These are phyloP conservation scores for Trichonephila clavata DNA, from an alignment of 1,140 invertebrate species.

Conservation along the genomic window DNA sequence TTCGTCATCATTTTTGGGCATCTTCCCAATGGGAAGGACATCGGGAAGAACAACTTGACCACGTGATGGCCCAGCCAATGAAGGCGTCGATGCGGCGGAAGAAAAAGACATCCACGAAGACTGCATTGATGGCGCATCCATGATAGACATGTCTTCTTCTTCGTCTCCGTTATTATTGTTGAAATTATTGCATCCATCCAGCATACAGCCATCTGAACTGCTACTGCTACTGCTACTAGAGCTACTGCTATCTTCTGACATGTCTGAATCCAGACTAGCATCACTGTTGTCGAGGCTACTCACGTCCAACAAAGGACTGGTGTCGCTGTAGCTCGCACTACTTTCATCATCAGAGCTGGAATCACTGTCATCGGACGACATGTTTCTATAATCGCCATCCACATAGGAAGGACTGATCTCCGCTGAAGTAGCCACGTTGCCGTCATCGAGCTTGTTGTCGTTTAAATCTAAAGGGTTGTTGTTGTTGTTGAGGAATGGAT, in stretches of 20 bases:
- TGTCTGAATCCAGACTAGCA: slow-evolving; percentile 52
- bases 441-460: slow-evolving; percentile 73
- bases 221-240: slow-evolving; percentile 58
- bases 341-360: slow-evolving; percentile 69
- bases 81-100: slow-evolving; percentile 56
- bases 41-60: slow-evolving; percentile 62
- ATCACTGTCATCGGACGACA: slow-evolving; percentile 66
- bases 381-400: slow-evolving; percentile 71
- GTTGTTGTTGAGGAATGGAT: slow-evolving; percentile 69
- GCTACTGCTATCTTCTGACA: slow-evolving; percentile 54
- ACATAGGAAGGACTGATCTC: slow-evolving; percentile 36
- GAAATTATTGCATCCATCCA: slow-evolving; percentile 59
- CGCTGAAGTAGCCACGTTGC: slow-evolving; percentile 41
- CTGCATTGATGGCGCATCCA: slow-evolving; percentile 67
- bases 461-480: slow-evolving; percentile 68
- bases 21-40: slow-evolving; percentile 70
- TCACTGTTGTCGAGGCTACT: slow-evolving; percentile 67
- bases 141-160: slow-evolving; percentile 60
- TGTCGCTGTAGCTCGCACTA: slow-evolving; percentile 70
- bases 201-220: slow-evolving; percentile 22
- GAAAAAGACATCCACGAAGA: slow-evolving; percentile 74
- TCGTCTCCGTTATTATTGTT: slow-evolving; percentile 68
- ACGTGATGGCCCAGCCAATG: slow-evolving; percentile 31
- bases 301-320: slow-evolving; percentile 71
- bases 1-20: slow-evolving; percentile 55